Base-by-base conservation (phyloP, 2,113 vertebrate genomes). In the Mustela lutreola region DNA sequence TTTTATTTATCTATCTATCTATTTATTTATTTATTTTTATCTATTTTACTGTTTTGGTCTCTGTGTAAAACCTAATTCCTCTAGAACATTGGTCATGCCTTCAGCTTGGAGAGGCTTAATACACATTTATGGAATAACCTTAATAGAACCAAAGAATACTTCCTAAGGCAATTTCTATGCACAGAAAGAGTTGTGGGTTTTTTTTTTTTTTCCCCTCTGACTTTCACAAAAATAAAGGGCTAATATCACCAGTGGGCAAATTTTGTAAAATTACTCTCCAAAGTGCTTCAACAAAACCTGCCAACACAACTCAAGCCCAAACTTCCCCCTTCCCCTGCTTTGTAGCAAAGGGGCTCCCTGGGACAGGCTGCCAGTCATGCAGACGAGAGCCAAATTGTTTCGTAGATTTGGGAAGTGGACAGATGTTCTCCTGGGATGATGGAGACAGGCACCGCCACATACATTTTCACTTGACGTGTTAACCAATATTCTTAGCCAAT, bases 401-500 rank as follows among this genome's bases (percentile, higher is more conserved):
- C 76, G 92, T 97, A 94, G 53, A 90, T 97, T 85, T 98, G 39
- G 85, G 87, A 89, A 53, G 48, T 12, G 10, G 89, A 88, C 97
- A 97, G 98, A 80, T 79, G 50, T 97, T 96, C 97, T 91, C 94
- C 95, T 94, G 97, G 97, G 98, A 95, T 31, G 28, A 91, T 96
- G 89, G 97, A 91, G 97, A 94, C 97, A 97, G 97, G 92, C 92
- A 85, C 80, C 10, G 8, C 92, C 97, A 98, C 97, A 96, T 96
- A 98, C 90, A 97, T 97, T 97, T 96, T 96, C 97, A 97, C 96
- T 97, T 98, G 97, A 97, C 76, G 81, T 98, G 97, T 97, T 97
- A 97, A 98, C 97, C 95, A 97, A 97, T 97, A 97, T 96, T 94
- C 92, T 73, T 83, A 95, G 97, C 95, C 97, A 97, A 97, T 98